Base-by-base conservation (phyloP, 2,888 invertebrate genomes). In the Conops quadrifasciatus region DNA sequence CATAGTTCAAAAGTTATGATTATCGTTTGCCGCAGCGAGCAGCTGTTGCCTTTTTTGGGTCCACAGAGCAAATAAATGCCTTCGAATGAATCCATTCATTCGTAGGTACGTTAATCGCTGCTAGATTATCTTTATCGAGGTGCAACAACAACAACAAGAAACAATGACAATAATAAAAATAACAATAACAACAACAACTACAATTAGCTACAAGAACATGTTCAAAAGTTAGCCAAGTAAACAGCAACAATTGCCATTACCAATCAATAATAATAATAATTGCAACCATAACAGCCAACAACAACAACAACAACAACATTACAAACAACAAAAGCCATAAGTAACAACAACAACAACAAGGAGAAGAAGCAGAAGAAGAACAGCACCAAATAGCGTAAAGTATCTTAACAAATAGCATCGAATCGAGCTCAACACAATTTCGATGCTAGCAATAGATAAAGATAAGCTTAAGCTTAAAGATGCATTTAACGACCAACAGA, bases 261-360 rank as follows among this genome's bases (percentile, higher is more conserved):
- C 80, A 79, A 56, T 80, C 80, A 77, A 80, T 77, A 78, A 80
- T 77, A 80, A 79, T 79, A 36, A 5, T 9, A 36, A 36, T 36
- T 36, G 36, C 9, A 36, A 36, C 19, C 16, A 43, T 51, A 65
- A n/a, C 28, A 53, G 51, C 45, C 26, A 68, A 77, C 79, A 80
- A 36, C 43, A 56, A 53, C 53, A 36, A 53, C 30, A 56, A 43
- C 43, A 56, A 66, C 53, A 66, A 56, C 56, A 43, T 36, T 36
- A 28, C 24, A 66, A 66, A 80, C 79, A 80, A 78, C 79, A 76
- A 80, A 80, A 78, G 80, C 80, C 81, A 80, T 80, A 80, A 81
- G 79, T 79, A 78, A 78, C 75, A 62, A 47, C 43, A 43, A 67
- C 9, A 67, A 30, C 59, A 68, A 60, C 47, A 59, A 26, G 58